These are phyloP conservation scores for Zoanthus solanderi DNA, from an alignment of 92 coral and sea anemone species.

Conservation along the genomic window DNA sequence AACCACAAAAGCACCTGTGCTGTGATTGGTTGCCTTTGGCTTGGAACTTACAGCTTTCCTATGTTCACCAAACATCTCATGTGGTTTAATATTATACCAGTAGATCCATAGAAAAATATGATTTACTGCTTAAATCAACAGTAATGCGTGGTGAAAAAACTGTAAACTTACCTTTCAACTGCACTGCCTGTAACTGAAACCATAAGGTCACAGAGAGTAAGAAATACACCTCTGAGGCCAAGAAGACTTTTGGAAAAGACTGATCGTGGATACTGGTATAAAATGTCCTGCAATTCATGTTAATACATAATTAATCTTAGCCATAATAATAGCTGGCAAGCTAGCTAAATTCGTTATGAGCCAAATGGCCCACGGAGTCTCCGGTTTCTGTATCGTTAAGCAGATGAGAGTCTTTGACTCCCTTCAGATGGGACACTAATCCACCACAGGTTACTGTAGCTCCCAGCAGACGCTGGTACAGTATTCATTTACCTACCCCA, in stretches of 20 bases:
- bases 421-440: too few relatives aligned
- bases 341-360: too few relatives aligned
- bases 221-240: conserved; percentile 91
- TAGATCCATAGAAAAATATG: neutral
- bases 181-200: conserved; percentile 88
- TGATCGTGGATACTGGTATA: conserved; percentile 89
- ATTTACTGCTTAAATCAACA: too few relatives aligned
- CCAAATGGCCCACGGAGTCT: neutral
- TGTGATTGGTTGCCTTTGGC: neutral
- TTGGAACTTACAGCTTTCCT: too few relatives aligned
- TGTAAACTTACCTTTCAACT: conserved; percentile 75
- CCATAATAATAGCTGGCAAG: neutral
- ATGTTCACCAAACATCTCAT: too few relatives aligned
- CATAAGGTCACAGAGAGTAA: conserved; percentile 91
- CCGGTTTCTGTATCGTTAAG: too few relatives aligned
- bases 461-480: too few relatives aligned
- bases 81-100: neutral
- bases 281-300: conserved; percentile 73
- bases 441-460: too few relatives aligned
- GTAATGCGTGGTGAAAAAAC: neutral
- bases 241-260: conserved; percentile 71
- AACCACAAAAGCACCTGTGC: too few relatives aligned
- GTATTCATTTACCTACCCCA: too few relatives aligned
- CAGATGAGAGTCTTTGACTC: too few relatives aligned
- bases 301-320: neutral